These are phyloP conservation scores for Thamnaconus septentrionalis DNA, from an alignment of 2,113 vertebrate genomes.

Conservation along the genomic window DNA sequence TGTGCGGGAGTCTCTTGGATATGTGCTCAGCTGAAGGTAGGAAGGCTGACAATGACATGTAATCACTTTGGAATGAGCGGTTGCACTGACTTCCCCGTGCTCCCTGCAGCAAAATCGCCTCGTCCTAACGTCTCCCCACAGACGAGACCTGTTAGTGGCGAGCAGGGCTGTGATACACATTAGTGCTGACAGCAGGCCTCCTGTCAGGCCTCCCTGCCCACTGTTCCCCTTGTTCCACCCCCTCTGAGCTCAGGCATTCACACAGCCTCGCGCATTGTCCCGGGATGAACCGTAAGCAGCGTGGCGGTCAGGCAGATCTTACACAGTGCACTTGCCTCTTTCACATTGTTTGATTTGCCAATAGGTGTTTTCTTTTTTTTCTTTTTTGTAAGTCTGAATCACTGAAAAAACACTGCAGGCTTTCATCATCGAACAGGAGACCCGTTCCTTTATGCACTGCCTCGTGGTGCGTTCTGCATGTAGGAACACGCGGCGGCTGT, in stretches of 20 bases:
- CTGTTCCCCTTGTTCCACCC: constrained; percentile 38
- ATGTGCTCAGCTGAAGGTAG: too few relatives aligned
- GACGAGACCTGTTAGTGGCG: constrained; percentile 33
- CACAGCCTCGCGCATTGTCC: constrained; percentile 59
- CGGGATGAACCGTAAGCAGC: constrained; percentile 46
- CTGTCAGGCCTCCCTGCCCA: constrained; percentile 51
- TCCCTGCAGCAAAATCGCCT: not conserved
- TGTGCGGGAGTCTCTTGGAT: too few relatives aligned
- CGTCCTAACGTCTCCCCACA: constrained; percentile 4
- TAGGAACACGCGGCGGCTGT: too few relatives aligned
- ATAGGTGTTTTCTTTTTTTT: too few relatives aligned
- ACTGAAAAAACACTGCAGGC: too few relatives aligned
- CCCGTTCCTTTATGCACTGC: too few relatives aligned
- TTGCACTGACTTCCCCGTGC: too few relatives aligned
- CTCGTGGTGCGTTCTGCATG: too few relatives aligned
- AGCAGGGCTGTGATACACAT: constrained; percentile 56
- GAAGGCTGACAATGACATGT: too few relatives aligned
- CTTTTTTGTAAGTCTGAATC: too few relatives aligned
- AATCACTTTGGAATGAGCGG: too few relatives aligned
- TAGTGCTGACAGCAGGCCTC: constrained; percentile 70
- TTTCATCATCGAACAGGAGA: too few relatives aligned
- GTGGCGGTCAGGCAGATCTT: constrained; percentile 17
- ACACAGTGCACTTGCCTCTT: constrained; percentile 7
- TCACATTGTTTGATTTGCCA: not conserved
- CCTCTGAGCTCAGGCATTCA: constrained; percentile 43